Base-by-base conservation (phyloP, 2,797 vertebrate genomes). In the Chrosomus eos region DNA sequence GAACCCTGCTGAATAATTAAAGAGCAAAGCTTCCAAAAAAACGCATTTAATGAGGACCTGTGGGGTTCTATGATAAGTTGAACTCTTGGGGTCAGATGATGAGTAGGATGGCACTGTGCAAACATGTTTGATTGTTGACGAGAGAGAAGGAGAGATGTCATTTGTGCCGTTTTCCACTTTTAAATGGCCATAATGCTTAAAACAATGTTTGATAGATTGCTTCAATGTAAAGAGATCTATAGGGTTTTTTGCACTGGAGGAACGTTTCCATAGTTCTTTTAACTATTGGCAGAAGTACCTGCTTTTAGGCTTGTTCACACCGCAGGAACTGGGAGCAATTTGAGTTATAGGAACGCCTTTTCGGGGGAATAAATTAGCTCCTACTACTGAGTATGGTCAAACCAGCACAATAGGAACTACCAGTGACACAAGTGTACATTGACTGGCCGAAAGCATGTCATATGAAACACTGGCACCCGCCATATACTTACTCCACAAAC, bases 21-120 rank as follows among this genome's bases (percentile, higher is more conserved):
- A 76, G 67, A 76, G 60, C 38, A 51, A n/a, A 33, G 60, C 21
- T 67, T 26, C 23, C 21, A 28, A 74, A 74, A 72, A 72, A 73
- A 45, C 21, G 13, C 43, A 62, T 43, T 84, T 90, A 89, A 90
- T 88, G 75, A 87, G 85, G 85, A 87, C 86, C 81, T 53, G 2
- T 72, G 74, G 81, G 87, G 77, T 51, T 85, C 72, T 51, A 53
- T 81, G 80, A 87, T 31, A 62, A 26, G 67, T 28, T 87, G 83
- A 89, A 83, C 88, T 85, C 80, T 75, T 4, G 19, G 80, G 85
- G 85, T 72, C 76, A 81, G 66, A 71, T 83, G 87, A 88, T 55
- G 28, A 79, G 51, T n/a, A n/a, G 33, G 19, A 58, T 83, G 79
- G 48, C 76, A 85, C 74, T 48, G 43, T 66, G 82, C 81, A 87